Percentiles rank a stretch among this genome's conserved stretches.
These are phyloP conservation scores for Bellardia bayeri DNA, from an alignment of 2,888 invertebrate genomes.

Conservation along the genomic window DNA sequence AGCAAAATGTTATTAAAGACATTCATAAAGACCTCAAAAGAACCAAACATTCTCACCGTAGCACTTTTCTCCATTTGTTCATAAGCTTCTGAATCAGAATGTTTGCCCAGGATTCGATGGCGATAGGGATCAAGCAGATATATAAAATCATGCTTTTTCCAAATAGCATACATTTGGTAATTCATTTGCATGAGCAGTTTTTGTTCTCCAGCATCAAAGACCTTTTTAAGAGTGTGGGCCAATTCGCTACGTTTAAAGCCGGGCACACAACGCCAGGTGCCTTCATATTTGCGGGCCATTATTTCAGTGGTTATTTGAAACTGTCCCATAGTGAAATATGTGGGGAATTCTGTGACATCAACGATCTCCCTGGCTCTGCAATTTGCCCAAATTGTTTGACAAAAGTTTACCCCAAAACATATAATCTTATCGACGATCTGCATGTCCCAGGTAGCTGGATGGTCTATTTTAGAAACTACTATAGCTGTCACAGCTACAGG, in stretches of 20 bases:
- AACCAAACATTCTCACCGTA: slow-evolving; percentile 81
- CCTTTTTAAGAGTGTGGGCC: slow-evolving; percentile 75
- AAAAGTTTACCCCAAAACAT: slow-evolving; percentile 81
- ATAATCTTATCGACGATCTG: slow-evolving; percentile 80
- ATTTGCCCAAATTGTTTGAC: slow-evolving; percentile 79
- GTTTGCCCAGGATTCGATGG: slow-evolving; percentile 79
- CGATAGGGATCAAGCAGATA: slow-evolving; percentile 83
- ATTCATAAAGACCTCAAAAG: slow-evolving; percentile 78
- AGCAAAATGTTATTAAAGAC: slow-evolving; percentile 80
- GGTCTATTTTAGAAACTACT: slow-evolving; percentile 81
- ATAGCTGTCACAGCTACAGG: slow-evolving; percentile 79
- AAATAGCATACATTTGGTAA: slow-evolving; percentile 81
- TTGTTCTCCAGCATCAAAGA: slow-evolving; percentile 75
- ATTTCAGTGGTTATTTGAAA: slow-evolving; percentile 78
- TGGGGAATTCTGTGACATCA: slow-evolving; percentile 80
- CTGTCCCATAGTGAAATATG: slow-evolving; percentile 80
- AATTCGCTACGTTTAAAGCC: slow-evolving; percentile 79
- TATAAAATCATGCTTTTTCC: slow-evolving; percentile 79
- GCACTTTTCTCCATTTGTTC: slow-evolving; percentile 76
- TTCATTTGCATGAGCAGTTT: slow-evolving; percentile 81
- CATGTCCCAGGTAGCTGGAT: slow-evolving; percentile 81
- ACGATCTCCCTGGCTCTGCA: slow-evolving; percentile 76
- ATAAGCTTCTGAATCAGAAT: slow-evolving; percentile 54
- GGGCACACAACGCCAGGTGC: slow-evolving; percentile 81
- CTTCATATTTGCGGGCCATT: slow-evolving; percentile 75